phyloP scores from a whole-genome alignment of 2,888 invertebrate genomes.

The Falcaria lacertinaria region DNA sequence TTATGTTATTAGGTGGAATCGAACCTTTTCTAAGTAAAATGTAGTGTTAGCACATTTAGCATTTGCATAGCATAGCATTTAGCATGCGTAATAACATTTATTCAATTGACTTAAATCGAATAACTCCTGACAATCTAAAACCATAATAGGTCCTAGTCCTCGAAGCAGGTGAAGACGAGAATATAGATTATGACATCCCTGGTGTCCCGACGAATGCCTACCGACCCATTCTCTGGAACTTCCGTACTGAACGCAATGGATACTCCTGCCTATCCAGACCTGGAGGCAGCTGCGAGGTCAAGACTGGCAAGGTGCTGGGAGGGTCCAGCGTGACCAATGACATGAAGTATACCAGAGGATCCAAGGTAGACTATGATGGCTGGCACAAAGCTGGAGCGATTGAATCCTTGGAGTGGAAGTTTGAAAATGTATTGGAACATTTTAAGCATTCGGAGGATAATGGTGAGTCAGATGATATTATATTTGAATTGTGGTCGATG shows the following conservation, averaged over 20 bases:
- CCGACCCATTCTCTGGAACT: conserved; percentile 68
- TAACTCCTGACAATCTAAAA: no score
- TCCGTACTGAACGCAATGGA: conserved; percentile 62
- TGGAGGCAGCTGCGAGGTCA: conserved; percentile 66
- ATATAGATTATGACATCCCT: conserved; percentile 69
- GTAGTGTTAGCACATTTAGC: no score
- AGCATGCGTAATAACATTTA: no score
- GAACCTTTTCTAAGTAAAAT: no score
- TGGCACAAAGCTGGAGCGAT: conserved; percentile 56
- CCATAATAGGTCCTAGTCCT: conserved; percentile 52
- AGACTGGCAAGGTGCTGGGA: conserved; percentile 67
- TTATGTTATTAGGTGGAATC: no score
- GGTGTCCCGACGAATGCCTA: conserved; percentile 62
- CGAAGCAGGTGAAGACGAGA: conserved; percentile 68
- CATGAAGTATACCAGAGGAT: conserved; percentile 72
- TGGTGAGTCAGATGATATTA: conserved; percentile 39
- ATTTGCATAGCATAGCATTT: no score
- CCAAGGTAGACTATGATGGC: conserved; percentile 63
- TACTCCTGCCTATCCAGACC: conserved; percentile 67
- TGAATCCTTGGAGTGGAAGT: conserved; percentile 68
- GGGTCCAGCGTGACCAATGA: conserved; percentile 69
- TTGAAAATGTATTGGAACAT: conserved; percentile 59
- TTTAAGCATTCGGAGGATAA: conserved; percentile 72
- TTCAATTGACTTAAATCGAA: no score
- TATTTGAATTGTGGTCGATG: not conserved